phyloP scores from a whole-genome alignment of 2,888 invertebrate species.

The Drosophila affinis region DNA sequence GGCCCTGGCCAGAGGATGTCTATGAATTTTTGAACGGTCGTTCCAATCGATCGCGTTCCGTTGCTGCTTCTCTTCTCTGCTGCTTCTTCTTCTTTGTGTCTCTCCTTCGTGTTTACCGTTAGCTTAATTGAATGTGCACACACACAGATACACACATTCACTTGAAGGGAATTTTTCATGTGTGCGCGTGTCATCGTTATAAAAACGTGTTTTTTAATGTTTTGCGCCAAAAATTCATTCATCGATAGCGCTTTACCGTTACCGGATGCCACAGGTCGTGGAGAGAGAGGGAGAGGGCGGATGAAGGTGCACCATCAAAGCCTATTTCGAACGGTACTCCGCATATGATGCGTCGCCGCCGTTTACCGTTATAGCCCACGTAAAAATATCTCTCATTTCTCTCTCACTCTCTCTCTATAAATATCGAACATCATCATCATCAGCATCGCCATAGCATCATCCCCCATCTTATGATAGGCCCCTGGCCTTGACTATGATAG shows the following conservation, averaged over 20 bases:
- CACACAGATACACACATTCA: conserved; percentile 7
- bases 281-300: not conserved
- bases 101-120: conserved; percentile 16
- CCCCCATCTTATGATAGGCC: conserved; percentile 36
- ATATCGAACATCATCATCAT: conserved; percentile 27
- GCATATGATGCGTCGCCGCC: not conserved
- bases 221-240: conserved; percentile 70
- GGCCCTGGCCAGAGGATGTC: conserved; percentile 26
- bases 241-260: conserved; percentile 33
- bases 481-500: conserved; percentile 45
- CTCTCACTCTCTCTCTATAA: conserved; percentile 25
- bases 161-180: conserved; percentile 7
- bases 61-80: conserved; percentile 4
- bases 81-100: conserved; percentile 5
- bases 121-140: conserved; percentile 58
- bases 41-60: conserved; percentile 54
- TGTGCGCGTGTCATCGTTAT: conserved; percentile 37
- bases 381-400: conserved; percentile 45
- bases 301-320: conserved; percentile 39
- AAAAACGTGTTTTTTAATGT: conserved; percentile 63
- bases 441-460: conserved; percentile 1
- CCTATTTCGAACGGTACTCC: conserved; percentile 28
- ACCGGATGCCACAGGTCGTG: no score
- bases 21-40: conserved; percentile 62
- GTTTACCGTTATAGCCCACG: conserved; percentile 19